Evolutionary conservation across 2,888 invertebrate species (phyloP).

Genomic region (Ligdia adustata): DNA sequence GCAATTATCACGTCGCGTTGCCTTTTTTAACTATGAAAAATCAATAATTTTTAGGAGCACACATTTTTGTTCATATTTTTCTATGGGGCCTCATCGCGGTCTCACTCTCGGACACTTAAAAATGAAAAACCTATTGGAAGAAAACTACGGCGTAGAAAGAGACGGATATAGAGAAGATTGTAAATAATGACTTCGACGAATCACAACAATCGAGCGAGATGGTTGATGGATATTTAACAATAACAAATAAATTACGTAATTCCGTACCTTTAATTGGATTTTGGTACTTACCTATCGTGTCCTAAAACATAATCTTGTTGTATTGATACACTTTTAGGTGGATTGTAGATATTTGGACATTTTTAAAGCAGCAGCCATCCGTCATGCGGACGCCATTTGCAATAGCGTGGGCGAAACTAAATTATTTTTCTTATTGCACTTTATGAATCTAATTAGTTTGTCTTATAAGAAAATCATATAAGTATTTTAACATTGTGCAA

Average conservation of each 20-base stretch:
- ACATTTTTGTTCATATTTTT: constrained; percentile 79
- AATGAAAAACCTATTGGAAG: constrained; percentile 79
- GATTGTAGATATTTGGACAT: constrained; percentile 49
- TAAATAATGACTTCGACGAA: constrained; percentile 77
- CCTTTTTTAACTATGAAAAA: constrained; percentile 79
- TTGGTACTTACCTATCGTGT: constrained; percentile 47
- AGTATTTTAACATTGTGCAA: not conserved
- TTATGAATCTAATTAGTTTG: not conserved
- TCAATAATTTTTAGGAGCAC: constrained; percentile 82
- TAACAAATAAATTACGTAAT: constrained; percentile 62
- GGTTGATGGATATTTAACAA: constrained; percentile 51
- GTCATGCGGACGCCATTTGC: constrained; percentile 77
- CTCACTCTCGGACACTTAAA: constrained; percentile 75
- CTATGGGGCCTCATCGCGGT: constrained; percentile 63
- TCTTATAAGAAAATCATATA: not conserved
- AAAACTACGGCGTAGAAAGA: constrained; percentile 71
- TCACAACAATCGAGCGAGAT: constrained; percentile 79
- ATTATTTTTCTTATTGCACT: constrained; percentile 5
- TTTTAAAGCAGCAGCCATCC: constrained; percentile 60
- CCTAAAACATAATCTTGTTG: constrained; percentile 25
- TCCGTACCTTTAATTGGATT: constrained; percentile 26
- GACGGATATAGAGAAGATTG: constrained; percentile 72
- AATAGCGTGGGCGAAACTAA: constrained; percentile 38
- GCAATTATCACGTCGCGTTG: constrained; percentile 63
- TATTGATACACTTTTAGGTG: constrained; percentile 28